Conservation (phyloP, 2,888 invertebrate genomes). For the Crematogaster levior region DNA sequence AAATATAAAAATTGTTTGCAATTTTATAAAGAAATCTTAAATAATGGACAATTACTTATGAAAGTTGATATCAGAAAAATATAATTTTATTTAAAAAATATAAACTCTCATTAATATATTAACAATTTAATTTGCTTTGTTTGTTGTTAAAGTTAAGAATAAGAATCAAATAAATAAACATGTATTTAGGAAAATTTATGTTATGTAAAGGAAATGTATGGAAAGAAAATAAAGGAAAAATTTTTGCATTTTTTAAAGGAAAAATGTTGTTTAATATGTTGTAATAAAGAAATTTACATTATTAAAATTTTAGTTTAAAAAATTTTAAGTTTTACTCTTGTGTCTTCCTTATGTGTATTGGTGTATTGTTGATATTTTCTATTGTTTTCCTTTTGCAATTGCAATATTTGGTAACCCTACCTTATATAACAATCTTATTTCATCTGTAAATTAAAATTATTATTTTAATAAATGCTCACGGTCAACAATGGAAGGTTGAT, state of each 20-base stretch:
- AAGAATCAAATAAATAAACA: too few relatives aligned
- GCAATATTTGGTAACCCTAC: neutral
- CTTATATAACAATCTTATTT: conserved; percentile 21
- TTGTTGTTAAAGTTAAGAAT: too few relatives aligned
- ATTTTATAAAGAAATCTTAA: too few relatives aligned
- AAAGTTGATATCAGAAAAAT: too few relatives aligned
- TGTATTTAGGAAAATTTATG: too few relatives aligned
- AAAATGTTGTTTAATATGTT: neutral
- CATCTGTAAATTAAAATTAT: conserved; percentile 43
- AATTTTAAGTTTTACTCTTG: neutral
- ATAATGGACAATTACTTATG: too few relatives aligned
- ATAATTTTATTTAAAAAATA: too few relatives aligned
- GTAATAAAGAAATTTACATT: neutral
- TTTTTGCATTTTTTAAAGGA: too few relatives aligned
- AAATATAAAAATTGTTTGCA: too few relatives aligned
- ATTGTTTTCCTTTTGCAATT: neutral
- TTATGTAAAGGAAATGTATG: too few relatives aligned
- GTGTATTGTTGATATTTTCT: neutral
- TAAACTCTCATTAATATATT: too few relatives aligned
- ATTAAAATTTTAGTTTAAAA: neutral
- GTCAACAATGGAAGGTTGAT: conserved; percentile 77
- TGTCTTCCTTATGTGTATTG: neutral
- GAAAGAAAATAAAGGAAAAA: neutral
- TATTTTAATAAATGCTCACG: conserved; percentile 57
- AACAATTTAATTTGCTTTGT: too few relatives aligned